Evolutionary conservation across 2,113 vertebrate species (phyloP).

Genomic region (Prietella phreatophila): DNA sequence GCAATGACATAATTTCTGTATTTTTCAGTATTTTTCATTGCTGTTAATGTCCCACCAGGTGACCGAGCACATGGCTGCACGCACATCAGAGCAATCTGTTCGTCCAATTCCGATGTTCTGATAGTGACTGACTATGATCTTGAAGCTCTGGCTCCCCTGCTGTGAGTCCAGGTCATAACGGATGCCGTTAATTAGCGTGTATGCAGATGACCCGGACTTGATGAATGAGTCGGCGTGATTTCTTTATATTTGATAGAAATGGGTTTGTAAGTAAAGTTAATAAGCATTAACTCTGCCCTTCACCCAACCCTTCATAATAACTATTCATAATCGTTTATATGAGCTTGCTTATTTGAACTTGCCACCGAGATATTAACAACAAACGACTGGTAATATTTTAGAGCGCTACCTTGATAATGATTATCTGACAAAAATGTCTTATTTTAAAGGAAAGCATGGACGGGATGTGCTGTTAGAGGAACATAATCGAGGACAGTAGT

Average conservation of each 20-base stretch:
- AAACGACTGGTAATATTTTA: neutral
- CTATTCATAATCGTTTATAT: neutral
- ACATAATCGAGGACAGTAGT: no score
- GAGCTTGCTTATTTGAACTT: neutral
- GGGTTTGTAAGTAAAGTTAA: neutral
- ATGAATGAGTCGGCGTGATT: neutral
- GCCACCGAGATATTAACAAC: neutral
- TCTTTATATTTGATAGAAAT: neutral
- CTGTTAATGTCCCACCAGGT: neutral
- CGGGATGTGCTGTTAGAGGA: no score
- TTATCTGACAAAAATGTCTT: neutral
- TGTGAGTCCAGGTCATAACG: neutral
- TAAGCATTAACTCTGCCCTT: neutral
- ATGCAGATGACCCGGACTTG: neutral
- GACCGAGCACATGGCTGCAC: neutral
- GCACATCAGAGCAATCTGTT: neutral
- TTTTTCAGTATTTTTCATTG: conserved; percentile 1
- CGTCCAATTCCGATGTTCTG: neutral
- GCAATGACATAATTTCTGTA: conserved; percentile 1
- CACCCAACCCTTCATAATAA: neutral
- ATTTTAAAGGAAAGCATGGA: no score
- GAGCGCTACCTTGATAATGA: neutral
- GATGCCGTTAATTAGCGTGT: neutral
- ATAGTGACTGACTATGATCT: neutral
- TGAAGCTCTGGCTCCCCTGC: neutral